Conservation (phyloP, 2,888 invertebrate genomes). For the Lymantria monacha region DNA sequence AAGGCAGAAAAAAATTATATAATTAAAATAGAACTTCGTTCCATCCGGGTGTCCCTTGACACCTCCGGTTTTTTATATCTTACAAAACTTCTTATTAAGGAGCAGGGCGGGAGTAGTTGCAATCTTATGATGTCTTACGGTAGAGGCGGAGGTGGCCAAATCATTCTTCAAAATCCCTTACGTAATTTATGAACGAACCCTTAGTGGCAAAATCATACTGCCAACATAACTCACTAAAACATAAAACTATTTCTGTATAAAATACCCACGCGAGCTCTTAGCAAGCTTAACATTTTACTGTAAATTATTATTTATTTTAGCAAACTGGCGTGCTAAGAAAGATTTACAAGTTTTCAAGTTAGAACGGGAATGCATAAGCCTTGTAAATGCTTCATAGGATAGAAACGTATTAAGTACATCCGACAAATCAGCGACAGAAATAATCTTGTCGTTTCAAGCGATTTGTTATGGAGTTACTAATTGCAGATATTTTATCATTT, state of each 20-base stretch:
- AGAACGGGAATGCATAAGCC: constrained; percentile 4
- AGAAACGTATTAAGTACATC: neutral
- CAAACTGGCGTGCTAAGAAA: neutral
- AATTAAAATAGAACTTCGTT: too few species aligned
- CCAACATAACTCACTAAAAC: neutral
- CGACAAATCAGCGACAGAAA: neutral
- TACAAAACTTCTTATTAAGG: too few species aligned
- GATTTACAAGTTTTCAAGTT: constrained; percentile 2
- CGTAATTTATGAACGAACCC: too few species aligned
- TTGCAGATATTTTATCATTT: neutral
- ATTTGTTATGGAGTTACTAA: neutral
- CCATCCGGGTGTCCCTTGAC: too few species aligned
- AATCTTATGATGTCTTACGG: too few species aligned
- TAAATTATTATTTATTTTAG: constrained; percentile 3
- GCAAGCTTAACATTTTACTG: neutral
- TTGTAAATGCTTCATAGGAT: neutral
- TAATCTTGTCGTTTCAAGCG: neutral
- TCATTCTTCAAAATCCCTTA: too few species aligned
- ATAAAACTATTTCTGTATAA: neutral
- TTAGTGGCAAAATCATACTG: too few species aligned
- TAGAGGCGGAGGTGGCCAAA: too few species aligned
- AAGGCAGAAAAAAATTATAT: too few species aligned
- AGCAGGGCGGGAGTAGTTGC: too few species aligned
- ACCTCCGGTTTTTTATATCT: too few species aligned
- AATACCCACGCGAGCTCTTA: constrained; percentile 1